Base-by-base conservation (phyloP, 2,888 invertebrate species). In the Alcis repandata region DNA sequence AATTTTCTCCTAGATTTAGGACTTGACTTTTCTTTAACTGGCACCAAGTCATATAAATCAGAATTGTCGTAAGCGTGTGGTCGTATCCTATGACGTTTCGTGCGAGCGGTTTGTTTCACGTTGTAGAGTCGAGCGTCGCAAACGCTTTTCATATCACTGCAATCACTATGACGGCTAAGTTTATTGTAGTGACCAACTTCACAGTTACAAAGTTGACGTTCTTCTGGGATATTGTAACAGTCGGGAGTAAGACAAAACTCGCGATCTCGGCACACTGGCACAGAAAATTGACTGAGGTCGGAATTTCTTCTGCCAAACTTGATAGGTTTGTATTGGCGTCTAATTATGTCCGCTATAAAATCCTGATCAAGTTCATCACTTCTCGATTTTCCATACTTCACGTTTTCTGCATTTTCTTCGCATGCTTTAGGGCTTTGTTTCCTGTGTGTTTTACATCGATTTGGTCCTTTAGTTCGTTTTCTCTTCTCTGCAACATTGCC, bases 21-120 rank as follows among this genome's bases (percentile, higher is more conserved):
- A 69, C 90, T 92, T 1, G 87, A 81, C 70, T 86, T 91, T 76
- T 93, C 92, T 72, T 89, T 92, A 1, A 93, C 92, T 1, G 92
- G 92, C 33, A 92, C 75, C 32, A 91, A 63, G 61, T 93, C 92
- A 66, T 92, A 92, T 36, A 86, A 69, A 13, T 82, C 83, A 22
- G 89, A 84, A 71, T 91, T 84, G 67, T 90, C 87, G 59, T 87
- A 88, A 33, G 71, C 59, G 52, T 87, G 82, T 40, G 76, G 59
- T 22, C 78, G 73, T 43, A 67, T 76, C 58, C 69, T 78, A 46
- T 69, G 77, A 61, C 78, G 75, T 66, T 74, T 85, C 19, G 71
- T 68, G 36, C 82, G 80, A n/a, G 72, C 59, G 48, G 76, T 75
- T 62, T 76, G 80, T 61, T 82, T 86, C 0, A 81, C 78, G 69